phyloP scores from a whole-genome alignment of 1,140 invertebrate species.

The Bombus breviceps region DNA sequence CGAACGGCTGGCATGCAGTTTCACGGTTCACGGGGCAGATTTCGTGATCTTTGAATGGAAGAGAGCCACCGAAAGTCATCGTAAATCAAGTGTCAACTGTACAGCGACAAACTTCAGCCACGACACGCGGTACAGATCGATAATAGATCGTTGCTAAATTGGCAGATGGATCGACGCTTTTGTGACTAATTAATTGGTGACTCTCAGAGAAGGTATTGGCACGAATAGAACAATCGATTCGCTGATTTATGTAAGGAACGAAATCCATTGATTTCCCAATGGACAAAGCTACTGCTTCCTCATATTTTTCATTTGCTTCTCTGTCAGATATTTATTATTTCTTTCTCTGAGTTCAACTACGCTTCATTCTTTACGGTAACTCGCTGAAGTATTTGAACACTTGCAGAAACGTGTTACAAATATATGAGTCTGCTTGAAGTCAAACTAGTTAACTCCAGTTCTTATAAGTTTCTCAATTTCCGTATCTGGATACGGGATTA shows the following conservation, averaged over 20 bases:
- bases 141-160: slow-evolving; percentile 52
- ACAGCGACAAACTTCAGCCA: slow-evolving; percentile 44
- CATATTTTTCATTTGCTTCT: background rate
- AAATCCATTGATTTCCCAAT: background rate
- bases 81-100: slow-evolving; percentile 58
- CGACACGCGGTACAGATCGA: slow-evolving; percentile 49
- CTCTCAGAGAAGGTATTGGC: slow-evolving; percentile 1
- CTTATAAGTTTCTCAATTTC: background rate
- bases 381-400: background rate
- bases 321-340: background rate
- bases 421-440: background rate
- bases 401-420: background rate
- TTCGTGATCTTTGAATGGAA: slow-evolving; percentile 32
- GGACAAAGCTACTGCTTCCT: background rate
- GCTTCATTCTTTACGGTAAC: background rate
- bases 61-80: slow-evolving; percentile 20
- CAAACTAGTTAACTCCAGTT: background rate
- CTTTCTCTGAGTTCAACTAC: background rate
- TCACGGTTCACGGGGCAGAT: slow-evolving; percentile 10
- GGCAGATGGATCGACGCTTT: slow-evolving; percentile 41
- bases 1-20: background rate
- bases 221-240: background rate
- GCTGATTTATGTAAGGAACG: background rate
- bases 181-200: slow-evolving; percentile 21
- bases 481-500: too few species aligned